Percentiles rank a stretch among this genome's conserved stretches.
Evolutionary conservation across 2,888 invertebrate genomes (phyloP).

Genomic region (Petrolisthes manimaculis): DNA sequence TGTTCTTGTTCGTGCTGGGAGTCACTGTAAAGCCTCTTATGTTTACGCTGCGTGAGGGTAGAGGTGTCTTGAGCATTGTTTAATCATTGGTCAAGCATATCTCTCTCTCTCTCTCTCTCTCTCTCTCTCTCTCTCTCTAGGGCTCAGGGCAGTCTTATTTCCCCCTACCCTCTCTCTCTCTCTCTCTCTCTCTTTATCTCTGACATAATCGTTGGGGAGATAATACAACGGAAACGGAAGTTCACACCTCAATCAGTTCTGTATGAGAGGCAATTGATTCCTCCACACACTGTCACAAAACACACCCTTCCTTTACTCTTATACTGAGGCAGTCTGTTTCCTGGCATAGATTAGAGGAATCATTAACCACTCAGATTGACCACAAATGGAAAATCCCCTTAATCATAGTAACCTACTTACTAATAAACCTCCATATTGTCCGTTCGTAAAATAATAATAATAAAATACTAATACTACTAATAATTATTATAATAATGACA

Average conservation of each 20-base stretch:
- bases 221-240: too few relatives aligned
- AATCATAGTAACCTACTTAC: too few relatives aligned
- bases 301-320: not conserved
- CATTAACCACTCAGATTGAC: too few relatives aligned
- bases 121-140: not conserved
- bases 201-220: not conserved
- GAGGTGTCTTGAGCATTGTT: not conserved
- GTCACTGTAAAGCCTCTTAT: too few relatives aligned
- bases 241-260: too few relatives aligned
- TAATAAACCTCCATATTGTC: too few relatives aligned
- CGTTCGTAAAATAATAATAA: too few relatives aligned
- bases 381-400: too few relatives aligned
- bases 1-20: too few relatives aligned
- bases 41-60: not conserved
- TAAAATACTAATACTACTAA: too few relatives aligned
- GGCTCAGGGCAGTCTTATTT: not conserved
- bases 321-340: not conserved
- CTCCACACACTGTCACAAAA: not conserved
- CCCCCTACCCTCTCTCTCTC: not conserved
- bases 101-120: not conserved
- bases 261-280: not conserved
- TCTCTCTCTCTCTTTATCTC: not conserved
- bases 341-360: not conserved
- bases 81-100: not conserved
- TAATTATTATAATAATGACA: too few relatives aligned